phyloP scores from a whole-genome alignment of 2,113 vertebrate genomes.

The Phalacrocorax pelagicus region DNA sequence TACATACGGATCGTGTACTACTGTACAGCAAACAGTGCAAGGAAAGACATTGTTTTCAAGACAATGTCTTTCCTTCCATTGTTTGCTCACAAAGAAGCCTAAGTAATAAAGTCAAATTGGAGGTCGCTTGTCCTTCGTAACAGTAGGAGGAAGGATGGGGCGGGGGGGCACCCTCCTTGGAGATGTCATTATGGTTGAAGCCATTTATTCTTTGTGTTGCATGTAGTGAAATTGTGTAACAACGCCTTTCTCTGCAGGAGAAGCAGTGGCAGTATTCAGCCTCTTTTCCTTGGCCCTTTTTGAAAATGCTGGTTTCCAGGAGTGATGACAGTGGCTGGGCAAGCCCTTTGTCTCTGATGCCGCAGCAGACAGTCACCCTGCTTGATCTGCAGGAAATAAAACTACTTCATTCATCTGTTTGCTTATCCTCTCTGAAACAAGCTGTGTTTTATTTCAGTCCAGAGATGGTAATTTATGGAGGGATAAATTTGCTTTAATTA shows the following conservation, averaged over 20 bases:
- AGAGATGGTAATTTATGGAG: slow-evolving; percentile 33
- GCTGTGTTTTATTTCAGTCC: slow-evolving; percentile 36
- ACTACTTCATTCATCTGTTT: slow-evolving; percentile 38
- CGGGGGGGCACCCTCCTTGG: background rate
- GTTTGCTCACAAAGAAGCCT: background rate
- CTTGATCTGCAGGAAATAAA: slow-evolving; percentile 29
- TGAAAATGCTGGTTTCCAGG: background rate
- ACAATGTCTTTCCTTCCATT: background rate
- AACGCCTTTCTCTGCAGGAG: background rate
- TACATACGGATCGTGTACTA: fast-evolving
- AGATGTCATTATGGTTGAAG: background rate
- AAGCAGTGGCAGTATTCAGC: background rate
- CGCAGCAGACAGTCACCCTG: background rate
- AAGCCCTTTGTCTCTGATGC: background rate
- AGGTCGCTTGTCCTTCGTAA: background rate
- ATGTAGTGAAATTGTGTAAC: background rate
- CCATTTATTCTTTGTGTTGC: slow-evolving; percentile 9
- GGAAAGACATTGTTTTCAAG: background rate
- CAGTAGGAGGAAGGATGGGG: background rate
- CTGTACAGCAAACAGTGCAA: background rate
- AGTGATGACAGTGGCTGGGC: slow-evolving; percentile 33
- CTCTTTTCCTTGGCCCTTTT: slow-evolving; percentile 3
- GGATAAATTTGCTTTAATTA: slow-evolving; percentile 62
- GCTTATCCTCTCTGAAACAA: slow-evolving; percentile 19
- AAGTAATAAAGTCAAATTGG: slow-evolving; percentile 11